These are phyloP conservation scores for Vidua chalybeata DNA, from an alignment of 2,113 vertebrate species.

Conservation along the genomic window DNA sequence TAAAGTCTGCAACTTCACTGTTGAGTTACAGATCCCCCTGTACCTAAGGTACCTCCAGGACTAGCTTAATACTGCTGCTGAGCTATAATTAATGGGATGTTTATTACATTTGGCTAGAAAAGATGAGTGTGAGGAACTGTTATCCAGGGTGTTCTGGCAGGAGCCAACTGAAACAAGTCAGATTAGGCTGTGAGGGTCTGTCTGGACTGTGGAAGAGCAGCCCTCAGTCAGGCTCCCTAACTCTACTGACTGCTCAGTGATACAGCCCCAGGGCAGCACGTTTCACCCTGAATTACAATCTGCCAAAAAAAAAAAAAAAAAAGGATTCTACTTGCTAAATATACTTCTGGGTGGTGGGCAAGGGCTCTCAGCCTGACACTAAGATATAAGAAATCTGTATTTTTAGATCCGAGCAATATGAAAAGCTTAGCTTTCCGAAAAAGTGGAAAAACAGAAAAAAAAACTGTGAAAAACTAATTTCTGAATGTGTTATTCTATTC, in stretches of 20 bases:
- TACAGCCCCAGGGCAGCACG: accelerated
- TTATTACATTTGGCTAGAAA: neutral
- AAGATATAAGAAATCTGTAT: neutral
- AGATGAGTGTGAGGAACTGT: neutral
- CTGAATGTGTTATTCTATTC: neutral
- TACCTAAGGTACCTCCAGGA: neutral
- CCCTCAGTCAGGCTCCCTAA: neutral
- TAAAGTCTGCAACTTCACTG: neutral
- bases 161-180: neutral
- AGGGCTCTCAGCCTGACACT: neutral
- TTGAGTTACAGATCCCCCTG: neutral
- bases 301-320: too few species aligned
- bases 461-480: neutral
- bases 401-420: neutral
- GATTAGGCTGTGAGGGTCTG: neutral
- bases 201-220: neutral
- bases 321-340: neutral
- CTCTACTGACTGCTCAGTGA: neutral
- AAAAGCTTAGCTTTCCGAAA: neutral
- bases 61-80: neutral
- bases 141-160: neutral
- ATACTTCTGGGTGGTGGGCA: neutral
- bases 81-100: neutral
- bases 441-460: neutral
- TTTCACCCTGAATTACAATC: neutral